Evolutionary conservation across 1,140 invertebrate species (phyloP).

Genomic region (Ceratina calcarata): DNA sequence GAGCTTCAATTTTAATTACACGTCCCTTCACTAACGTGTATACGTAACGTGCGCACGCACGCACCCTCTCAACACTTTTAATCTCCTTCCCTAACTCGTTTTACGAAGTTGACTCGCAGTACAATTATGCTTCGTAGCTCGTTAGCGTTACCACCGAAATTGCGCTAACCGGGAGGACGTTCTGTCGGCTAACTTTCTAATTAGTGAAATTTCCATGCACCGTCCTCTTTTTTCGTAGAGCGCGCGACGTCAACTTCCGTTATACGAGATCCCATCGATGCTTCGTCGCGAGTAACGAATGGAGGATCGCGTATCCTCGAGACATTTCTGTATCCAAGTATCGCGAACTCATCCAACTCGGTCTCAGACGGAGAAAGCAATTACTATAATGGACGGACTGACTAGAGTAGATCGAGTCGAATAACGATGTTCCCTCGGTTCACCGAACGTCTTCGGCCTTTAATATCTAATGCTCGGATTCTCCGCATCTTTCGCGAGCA

Average conservation of each 20-base stretch:
- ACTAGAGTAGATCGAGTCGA: not conserved
- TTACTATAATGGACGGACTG: slow-evolving; percentile 15
- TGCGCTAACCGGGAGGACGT: not conserved
- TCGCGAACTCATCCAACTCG: no score
- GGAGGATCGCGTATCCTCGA: not conserved
- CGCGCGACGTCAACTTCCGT: not conserved
- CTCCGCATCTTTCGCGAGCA: not conserved
- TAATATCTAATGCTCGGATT: not conserved
- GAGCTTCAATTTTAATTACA: slow-evolving; percentile 1
- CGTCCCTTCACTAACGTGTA: not conserved
- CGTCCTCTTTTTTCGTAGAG: not conserved
- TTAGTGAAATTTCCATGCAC: slow-evolving; percentile 1
- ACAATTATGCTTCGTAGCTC: slow-evolving; percentile 3
- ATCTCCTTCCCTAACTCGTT: slow-evolving; percentile 1
- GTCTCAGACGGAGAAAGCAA: slow-evolving; percentile 6
- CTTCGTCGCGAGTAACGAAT: no score
- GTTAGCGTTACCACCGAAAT: slow-evolving; percentile 23
- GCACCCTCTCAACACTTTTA: not conserved
- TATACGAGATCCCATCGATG: not conserved
- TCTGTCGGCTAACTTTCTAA: slow-evolving; percentile 26
- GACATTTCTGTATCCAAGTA: not conserved
- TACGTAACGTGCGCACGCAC: no score
- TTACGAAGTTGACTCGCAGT: not conserved
- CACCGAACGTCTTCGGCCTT: not conserved
- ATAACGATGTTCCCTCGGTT: not conserved